A percentile compares a stretch with the other conserved stretches of the same genome.
phyloP scores from a whole-genome alignment of 2,113 vertebrate genomes.

The Sebastes fasciatus region DNA sequence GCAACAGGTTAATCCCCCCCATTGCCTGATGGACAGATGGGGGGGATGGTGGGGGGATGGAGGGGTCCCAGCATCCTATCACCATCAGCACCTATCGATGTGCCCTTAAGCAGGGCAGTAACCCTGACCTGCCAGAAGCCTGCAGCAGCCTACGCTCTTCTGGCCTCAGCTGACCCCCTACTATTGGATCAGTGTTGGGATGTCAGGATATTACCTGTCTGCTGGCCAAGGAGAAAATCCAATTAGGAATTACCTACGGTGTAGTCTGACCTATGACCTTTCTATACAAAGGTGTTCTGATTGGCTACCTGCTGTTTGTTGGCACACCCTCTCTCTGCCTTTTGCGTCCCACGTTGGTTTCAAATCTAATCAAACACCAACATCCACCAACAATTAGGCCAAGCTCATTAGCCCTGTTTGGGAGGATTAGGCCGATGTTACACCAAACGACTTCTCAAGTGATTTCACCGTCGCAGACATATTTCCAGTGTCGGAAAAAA shows the following conservation, averaged over 20 bases:
- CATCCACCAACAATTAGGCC: slow-evolving; percentile 5
- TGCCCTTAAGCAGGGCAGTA: slow-evolving; percentile 21
- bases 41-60: too few relatives aligned
- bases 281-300: background rate
- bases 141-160: background rate
- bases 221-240: slow-evolving; percentile 48
- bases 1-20: slow-evolving; percentile 13
- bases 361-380: slow-evolving; percentile 61
- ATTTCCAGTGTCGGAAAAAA: too few relatives aligned
- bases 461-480: too few relatives aligned
- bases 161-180: slow-evolving; percentile 27
- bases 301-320: background rate
- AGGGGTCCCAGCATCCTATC: background rate
- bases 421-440: slow-evolving; percentile 9
- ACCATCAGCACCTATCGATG: background rate
- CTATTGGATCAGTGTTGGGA: slow-evolving; percentile 47
- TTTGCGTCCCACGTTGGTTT: slow-evolving; percentile 2
- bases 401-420: slow-evolving; percentile 52
- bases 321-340: background rate
- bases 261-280: slow-evolving; percentile 28
- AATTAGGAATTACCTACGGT: slow-evolving; percentile 48
- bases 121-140: slow-evolving; percentile 20
- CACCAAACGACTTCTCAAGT: too few relatives aligned
- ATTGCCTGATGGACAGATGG: background rate
- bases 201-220: slow-evolving; percentile 45